phyloP scores from a whole-genome alignment of 1,140 invertebrate species.

The Leptonema lineaticorne region DNA sequence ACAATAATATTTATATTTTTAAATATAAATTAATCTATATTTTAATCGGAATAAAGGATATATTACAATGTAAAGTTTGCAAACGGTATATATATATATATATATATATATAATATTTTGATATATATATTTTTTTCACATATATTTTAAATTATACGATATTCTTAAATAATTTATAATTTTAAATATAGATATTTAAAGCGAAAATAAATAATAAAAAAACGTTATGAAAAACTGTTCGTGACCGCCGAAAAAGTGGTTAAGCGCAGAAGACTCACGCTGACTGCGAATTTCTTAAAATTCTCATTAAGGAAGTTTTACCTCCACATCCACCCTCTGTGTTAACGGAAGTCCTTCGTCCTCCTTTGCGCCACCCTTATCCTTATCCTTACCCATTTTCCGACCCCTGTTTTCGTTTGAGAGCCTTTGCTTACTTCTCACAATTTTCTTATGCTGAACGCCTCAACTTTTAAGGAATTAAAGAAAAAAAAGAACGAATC shows the following conservation, averaged over 20 bases:
- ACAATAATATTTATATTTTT: not conserved
- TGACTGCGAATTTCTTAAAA: conserved; percentile 43
- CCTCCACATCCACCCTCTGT: conserved; percentile 16
- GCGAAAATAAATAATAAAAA: too few species aligned
- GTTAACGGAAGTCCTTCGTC: conserved; percentile 23
- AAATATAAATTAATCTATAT: not conserved
- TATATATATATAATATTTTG: too few species aligned
- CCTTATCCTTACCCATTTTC: conserved; percentile 21
- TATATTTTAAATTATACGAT: too few species aligned
- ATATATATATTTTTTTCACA: too few species aligned
- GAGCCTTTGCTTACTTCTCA: conserved; percentile 28
- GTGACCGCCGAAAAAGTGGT: conserved; percentile 24
- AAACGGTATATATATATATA: too few species aligned
- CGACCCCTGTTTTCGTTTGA: conserved; percentile 11
- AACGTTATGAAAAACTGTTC: conserved; percentile 18
- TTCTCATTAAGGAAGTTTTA: conserved; percentile 42
- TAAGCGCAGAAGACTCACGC: conserved; percentile 29
- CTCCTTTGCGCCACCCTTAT: conserved; percentile 2
- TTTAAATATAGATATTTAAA: too few species aligned
- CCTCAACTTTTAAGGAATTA: conserved; percentile 15
- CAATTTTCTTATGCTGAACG: conserved; percentile 10
- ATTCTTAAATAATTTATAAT: too few species aligned
- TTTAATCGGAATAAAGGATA: not conserved
- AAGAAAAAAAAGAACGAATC: conserved; percentile 7
- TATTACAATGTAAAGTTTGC: too few species aligned